Conservation (phyloP, 2,888 invertebrate species). For the Cephus nigrinus region DNA sequence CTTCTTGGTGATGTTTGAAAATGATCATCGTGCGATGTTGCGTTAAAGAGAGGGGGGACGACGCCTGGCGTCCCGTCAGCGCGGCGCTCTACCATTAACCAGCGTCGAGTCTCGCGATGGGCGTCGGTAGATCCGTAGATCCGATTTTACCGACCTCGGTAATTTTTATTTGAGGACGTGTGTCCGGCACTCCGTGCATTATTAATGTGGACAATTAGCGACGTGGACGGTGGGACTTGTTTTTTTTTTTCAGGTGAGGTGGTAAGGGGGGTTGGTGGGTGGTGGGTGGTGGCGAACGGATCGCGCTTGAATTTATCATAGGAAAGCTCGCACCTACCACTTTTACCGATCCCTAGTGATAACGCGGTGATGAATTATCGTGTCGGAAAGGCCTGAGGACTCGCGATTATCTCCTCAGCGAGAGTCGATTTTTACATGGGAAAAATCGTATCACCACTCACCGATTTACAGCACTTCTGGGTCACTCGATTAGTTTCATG, state of each 20-base stretch:
- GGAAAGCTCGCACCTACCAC: not conserved
- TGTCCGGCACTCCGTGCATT: constrained; percentile 32
- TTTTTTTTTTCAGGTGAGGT: not conserved
- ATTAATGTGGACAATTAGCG: constrained; percentile 42
- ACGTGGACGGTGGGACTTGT: not conserved
- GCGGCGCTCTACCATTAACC: no score
- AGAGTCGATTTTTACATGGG: no score
- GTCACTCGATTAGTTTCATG: no score
- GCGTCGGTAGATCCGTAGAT: no score
- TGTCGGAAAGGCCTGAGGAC: not conserved
- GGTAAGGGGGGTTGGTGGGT: not conserved
- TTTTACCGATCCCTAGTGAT: constrained; percentile 16
- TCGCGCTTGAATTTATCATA: constrained; percentile 23
- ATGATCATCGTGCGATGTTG: no score
- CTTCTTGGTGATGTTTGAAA: no score
- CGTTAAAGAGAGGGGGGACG: no score
- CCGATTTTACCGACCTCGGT: constrained; percentile 18
- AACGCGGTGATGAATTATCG: constrained; percentile 14
- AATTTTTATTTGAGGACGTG: constrained; percentile 48
- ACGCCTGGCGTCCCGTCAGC: no score
- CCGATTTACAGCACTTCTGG: no score
- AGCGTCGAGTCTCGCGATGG: not conserved
- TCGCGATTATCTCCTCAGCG: no score
- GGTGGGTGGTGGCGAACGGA: constrained; percentile 19
- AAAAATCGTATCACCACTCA: no score